Base-by-base conservation (phyloP, 2,888 invertebrate genomes). In the Pterostichus madidus region DNA sequence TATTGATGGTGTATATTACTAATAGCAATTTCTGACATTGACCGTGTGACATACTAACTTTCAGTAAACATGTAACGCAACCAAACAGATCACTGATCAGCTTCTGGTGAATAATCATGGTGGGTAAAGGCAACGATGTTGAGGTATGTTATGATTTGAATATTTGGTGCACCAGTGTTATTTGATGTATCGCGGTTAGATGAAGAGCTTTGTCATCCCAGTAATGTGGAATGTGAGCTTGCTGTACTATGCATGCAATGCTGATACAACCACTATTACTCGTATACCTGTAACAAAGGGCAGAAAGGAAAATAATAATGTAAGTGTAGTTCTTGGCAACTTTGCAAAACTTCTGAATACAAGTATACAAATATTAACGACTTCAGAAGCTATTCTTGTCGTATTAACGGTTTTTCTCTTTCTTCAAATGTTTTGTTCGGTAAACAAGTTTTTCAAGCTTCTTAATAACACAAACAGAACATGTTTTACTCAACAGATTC, bases 371-470 rank as follows among this genome's bases (percentile, higher is more conserved):
- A 68, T 71, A 71, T 71, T 71, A 71, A 71, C 68, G 68, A 71
- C 68, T 56, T 13, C 56, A 56, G 56, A 17, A 56, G 56, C 56
- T 71, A 71, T 39, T 71, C 44, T 39, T 17, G 17, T 46, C 68
- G 46, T 5, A 71, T 71, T 71, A 71, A 71, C 68, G 44, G 68
- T 39, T 71, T 71, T 71, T 71, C 68, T 71, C 68, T 71, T 71
- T 44, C 68, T 71, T 39, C 10, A 71, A 71, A 71, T 44, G 68
- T 71, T 71, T 39, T 71, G 68, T 68, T 44, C 68, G 44, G 44
- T 71, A 71, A 71, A 71, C 68, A 71, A 71, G 68, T 71, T 71
- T 64, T 64, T 71, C 68, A 71, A 44, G 68, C 39, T 44, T 71
- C 68, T 64, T 35, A 71, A 44, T 35, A 71, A 44, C 64, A 44